phyloP scores from a whole-genome alignment of 1,140 invertebrate species.

The Cotesia typhae region DNA sequence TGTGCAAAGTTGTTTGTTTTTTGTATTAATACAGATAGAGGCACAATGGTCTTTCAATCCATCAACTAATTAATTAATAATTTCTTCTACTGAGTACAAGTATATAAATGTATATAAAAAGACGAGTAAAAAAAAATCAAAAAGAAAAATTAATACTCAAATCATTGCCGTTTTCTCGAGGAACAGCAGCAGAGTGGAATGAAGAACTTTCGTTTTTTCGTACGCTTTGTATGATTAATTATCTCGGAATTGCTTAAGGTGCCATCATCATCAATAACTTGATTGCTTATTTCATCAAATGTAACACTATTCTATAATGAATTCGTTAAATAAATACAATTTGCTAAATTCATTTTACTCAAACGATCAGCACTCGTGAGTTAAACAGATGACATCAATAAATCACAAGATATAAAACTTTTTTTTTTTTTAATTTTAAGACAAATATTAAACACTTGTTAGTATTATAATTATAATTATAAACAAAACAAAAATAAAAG shows the following conservation, averaged over 20 bases:
- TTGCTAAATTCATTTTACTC: conserved; percentile 8
- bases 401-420: no score
- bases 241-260: conserved; percentile 50
- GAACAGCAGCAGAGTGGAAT: conserved; percentile 55
- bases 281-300: conserved; percentile 60
- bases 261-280: conserved; percentile 52
- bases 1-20: neutral
- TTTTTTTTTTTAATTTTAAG: neutral
- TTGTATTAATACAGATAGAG: conserved; percentile 10
- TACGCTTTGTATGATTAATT: conserved; percentile 43
- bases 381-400: conserved; percentile 2
- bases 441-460: conserved; percentile 6
- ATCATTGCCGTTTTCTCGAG: conserved; percentile 44
- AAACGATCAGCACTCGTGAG: neutral
- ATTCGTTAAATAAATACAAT: conserved; percentile 50
- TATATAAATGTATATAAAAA: neutral
- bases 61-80: no score
- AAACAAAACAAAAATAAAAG: conserved; percentile 3
- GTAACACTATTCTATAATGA: conserved; percentile 62
- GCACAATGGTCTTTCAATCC: neutral
- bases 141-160: conserved; percentile 12
- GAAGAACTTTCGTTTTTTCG: conserved; percentile 54
- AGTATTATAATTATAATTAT: neutral
- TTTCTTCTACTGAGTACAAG: neutral
- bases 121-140: no score